Base-by-base conservation (phyloP, 2,888 invertebrate genomes). In the Melanotus villosus region DNA sequence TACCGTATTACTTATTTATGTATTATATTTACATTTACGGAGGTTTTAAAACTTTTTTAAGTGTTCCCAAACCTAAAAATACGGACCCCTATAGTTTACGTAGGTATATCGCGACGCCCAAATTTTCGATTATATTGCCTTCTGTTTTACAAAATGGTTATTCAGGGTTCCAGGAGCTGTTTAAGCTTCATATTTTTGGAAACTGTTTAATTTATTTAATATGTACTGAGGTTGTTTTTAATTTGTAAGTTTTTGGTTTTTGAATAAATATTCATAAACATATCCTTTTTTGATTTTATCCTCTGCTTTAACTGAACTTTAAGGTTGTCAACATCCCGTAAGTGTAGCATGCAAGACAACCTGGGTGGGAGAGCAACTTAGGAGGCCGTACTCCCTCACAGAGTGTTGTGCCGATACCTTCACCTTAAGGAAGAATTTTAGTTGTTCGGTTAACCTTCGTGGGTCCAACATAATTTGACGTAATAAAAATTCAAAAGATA, bases 121-220 rank as follows among this genome's bases (percentile, higher is more conserved):
- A 71, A 72, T 76, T 76, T 75, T 77, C 76, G 73, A 76, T 77
- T 79, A 78, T 76, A 81, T 82, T 80, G 81, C 80, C 77, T 78
- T 77, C 75, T 75, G 77, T 79, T 79, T 74, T 75, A 74, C 75
- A 78, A 78, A 77, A 79, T 81, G 83, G 83, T 88, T 85, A 87
- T 86, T 87, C 86, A 86, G 85, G 86, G 84, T 86, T 83, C 86
- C 87, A 85, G 87, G 87, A 87, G 87, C 87, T 86, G 87, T 68
- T 79, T 80, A 79, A 82, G 84, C 84, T 84, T 78, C 84, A 79
- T 84, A 84, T 85, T 84, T 85, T 84, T 84, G 83, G 84, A 85
- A 84, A 83, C 83, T 83, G 84, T 84, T 84, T 79, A 79, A 78
- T 84, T 84, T 82, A 83, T 84, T 84, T 83, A 81, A 84, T 83